Percentiles rank a stretch among this genome's conserved stretches.
Evolutionary conservation across 2,888 invertebrate genomes (phyloP).

Genomic region (Cyaniris semiargus): DNA sequence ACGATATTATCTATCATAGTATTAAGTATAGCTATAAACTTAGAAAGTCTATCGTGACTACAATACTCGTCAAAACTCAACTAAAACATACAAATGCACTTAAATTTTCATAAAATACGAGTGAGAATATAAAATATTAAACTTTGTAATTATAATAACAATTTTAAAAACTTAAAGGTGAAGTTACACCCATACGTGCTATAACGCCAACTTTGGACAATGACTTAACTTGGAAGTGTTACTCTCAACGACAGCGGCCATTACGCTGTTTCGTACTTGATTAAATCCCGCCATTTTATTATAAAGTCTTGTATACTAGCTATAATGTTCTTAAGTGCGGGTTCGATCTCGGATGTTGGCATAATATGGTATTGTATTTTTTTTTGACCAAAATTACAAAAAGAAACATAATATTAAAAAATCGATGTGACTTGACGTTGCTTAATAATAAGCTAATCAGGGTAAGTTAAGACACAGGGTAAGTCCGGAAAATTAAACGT

Average conservation of each 20-base stretch:
- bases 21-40: no score
- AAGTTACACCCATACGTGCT: slow-evolving; percentile 23
- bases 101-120: background rate
- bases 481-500: no score
- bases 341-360: background rate
- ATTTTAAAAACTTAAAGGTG: background rate
- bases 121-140: background rate
- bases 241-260: background rate
- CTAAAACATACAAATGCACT: background rate
- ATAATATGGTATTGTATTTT: background rate
- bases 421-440: background rate
- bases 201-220: slow-evolving; percentile 10
- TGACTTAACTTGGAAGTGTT: slow-evolving; percentile 9
- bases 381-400: background rate
- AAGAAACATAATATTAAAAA: background rate
- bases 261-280: slow-evolving; percentile 3
- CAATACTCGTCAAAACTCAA: background rate
- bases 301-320: background rate
- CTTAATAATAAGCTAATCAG: no score
- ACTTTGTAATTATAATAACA: slow-evolving; percentile 4
- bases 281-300: background rate
- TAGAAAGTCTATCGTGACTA: no score
- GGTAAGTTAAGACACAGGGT: no score
- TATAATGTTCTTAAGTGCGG: background rate
- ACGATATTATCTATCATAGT: no score